A percentile compares a stretch with the other conserved stretches of the same genome.
Conservation (phyloP, 2,888 invertebrate genomes). For the Bursaphelenchus okinawaensis region DNA sequence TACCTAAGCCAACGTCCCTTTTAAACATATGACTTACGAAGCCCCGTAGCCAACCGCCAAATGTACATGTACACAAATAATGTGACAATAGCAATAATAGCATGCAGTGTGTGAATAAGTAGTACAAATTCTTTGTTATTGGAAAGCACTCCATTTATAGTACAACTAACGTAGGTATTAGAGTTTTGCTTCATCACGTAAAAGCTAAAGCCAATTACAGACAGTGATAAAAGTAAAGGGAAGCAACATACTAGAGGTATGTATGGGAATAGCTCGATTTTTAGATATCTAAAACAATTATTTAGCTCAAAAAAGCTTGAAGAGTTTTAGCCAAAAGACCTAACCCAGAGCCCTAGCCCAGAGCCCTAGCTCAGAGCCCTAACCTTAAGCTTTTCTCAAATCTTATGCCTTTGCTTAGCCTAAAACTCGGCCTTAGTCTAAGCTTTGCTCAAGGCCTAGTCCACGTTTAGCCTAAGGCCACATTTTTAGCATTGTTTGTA, state of each 20-base stretch:
- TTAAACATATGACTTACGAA: background rate
- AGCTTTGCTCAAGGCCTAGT: no score
- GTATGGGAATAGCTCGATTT: background rate
- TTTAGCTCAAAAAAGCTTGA: no score
- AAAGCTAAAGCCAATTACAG: background rate
- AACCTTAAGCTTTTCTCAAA: no score
- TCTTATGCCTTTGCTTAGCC: no score
- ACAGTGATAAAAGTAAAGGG: background rate
- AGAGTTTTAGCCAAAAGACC: no score
- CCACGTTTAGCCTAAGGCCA: no score
- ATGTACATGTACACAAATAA: background rate
- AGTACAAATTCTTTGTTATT: background rate
- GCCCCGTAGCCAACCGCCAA: background rate
- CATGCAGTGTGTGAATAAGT: background rate
- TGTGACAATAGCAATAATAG: background rate
- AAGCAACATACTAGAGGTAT: background rate
- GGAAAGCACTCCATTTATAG: background rate
- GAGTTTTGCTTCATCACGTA: background rate
- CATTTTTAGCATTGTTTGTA: no score
- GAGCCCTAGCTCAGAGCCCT: no score
- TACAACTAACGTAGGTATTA: background rate
- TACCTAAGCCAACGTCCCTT: no score
- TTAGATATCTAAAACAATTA: background rate
- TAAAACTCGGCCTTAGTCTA: no score
- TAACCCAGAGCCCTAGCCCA: no score